Evolutionary conservation across 2,113 vertebrate species (phyloP), one percentile per base, ranked within the genome.

Genomic region (Bubalus kerabau): DNA sequence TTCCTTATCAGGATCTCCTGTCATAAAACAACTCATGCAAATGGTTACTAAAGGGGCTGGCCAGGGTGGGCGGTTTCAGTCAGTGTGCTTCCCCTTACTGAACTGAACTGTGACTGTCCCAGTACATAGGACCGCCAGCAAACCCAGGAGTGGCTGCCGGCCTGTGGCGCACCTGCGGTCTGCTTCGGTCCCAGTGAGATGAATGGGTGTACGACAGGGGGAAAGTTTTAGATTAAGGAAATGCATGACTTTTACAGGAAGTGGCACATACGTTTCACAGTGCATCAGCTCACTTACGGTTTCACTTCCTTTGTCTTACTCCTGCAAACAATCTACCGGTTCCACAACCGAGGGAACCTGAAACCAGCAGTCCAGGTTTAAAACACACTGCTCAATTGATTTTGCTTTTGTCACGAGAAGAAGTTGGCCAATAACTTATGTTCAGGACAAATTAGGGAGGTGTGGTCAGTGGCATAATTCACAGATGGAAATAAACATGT

Each of bases 141-240:
- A 50, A 17, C 11, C 50, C 46, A 24, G 54, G 16, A 48, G 64
- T 16, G 87, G 48, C 48, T 56, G 9, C 84, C 15, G 23, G 28
- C 56, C 28, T 15, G 0, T 0, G 12, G 24, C 5, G 7, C 36
- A 9, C 36, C 48, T 60, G 28, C 3, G 3, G 2, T 30, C 81
- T 30, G 32, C n/a, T 23, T 16, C 40, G 21, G 59, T n/a, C 46
- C 32, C 19, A 26, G 71, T 4, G 6, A 86, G 52, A 14, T 12
- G 26, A 1, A 26, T 36, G 16, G 3, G 11, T 23, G 7, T 8
- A 6, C 50, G 15, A 76, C 78, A 17, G 43, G 28, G 87, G 28
- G 40, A 88, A 88, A 71, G 23, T 46, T 52, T 67, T n/a, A 54
- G 36, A 7, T 12, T 6, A 40, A 36, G 15, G 46, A 83, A 57